phyloP scores from a whole-genome alignment of 2,113 vertebrate species.

The Spea multiplicata region DNA sequence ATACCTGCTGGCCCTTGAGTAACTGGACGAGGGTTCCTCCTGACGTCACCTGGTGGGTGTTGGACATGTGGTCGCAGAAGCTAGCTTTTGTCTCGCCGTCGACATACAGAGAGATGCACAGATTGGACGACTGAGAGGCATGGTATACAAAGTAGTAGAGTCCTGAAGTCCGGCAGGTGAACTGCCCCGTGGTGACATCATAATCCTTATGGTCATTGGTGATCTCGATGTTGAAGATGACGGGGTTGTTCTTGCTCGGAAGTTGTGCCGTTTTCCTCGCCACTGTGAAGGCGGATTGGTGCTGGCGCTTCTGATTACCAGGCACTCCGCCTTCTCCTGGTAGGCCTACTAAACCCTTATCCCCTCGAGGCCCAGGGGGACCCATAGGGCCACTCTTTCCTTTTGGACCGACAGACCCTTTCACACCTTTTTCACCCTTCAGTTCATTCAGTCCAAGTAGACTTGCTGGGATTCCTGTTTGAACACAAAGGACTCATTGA shows the following conservation, averaged over 20 bases:
- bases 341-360: neutral
- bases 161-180: constrained; percentile 69
- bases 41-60: constrained; percentile 67
- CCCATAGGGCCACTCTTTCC: constrained; percentile 68
- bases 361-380: constrained; percentile 14
- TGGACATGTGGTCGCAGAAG: constrained; percentile 76
- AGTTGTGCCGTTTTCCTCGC: constrained; percentile 47
- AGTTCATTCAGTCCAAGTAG: constrained; percentile 44
- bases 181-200: constrained; percentile 61
- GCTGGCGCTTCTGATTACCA: constrained; percentile 56
- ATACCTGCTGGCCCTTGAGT: constrained; percentile 58
- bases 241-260: constrained; percentile 47
- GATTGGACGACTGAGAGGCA: constrained; percentile 58
- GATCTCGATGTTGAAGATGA: constrained; percentile 65
- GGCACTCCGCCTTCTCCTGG: constrained; percentile 53
- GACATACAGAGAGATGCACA: constrained; percentile 64
- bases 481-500: neutral
- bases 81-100: constrained; percentile 40
- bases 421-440: constrained; percentile 66
- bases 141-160: constrained; percentile 79
- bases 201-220: constrained; percentile 68
- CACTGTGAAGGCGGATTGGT: constrained; percentile 73
- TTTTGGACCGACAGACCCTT: constrained; percentile 52
- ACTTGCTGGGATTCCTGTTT: constrained; percentile 60
- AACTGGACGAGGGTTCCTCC: constrained; percentile 64